Evolutionary conservation across 2,888 invertebrate species (phyloP).

Genomic region (Xestoiulus laeticollis): DNA sequence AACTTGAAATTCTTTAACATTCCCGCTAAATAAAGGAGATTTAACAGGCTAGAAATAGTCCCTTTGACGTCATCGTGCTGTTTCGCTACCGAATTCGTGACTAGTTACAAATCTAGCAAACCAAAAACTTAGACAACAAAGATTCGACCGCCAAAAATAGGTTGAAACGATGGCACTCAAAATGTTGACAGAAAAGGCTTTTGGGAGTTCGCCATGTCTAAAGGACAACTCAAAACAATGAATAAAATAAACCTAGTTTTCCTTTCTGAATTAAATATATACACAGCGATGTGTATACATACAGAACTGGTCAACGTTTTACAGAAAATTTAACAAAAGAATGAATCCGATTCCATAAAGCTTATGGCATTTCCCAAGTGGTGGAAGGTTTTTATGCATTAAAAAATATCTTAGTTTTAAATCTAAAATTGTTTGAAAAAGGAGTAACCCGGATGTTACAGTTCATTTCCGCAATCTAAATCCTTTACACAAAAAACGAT

Average conservation of each 20-base stretch:
- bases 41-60: conserved; percentile 8
- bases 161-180: neutral
- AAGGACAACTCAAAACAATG: neutral
- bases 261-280: neutral
- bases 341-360: no score
- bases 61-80: neutral
- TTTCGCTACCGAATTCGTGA: neutral
- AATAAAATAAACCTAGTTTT: neutral
- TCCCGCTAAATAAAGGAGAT: neutral
- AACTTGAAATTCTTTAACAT: neutral
- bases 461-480: neutral
- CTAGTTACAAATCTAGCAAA: neutral
- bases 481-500: neutral
- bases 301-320: no score
- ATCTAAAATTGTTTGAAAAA: neutral
- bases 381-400: neutral
- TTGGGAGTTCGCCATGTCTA: neutral
- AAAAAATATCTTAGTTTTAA: neutral
- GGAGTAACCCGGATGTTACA: neutral
- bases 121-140: neutral
- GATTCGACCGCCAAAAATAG: conserved; percentile 6
- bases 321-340: no score
- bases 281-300: no score
- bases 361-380: neutral
- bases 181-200: conserved; percentile 10